A percentile compares a stretch with the other conserved stretches of the same genome.
phyloP scores from a whole-genome alignment of 2,888 invertebrate genomes.

The Tillus elongatus region DNA sequence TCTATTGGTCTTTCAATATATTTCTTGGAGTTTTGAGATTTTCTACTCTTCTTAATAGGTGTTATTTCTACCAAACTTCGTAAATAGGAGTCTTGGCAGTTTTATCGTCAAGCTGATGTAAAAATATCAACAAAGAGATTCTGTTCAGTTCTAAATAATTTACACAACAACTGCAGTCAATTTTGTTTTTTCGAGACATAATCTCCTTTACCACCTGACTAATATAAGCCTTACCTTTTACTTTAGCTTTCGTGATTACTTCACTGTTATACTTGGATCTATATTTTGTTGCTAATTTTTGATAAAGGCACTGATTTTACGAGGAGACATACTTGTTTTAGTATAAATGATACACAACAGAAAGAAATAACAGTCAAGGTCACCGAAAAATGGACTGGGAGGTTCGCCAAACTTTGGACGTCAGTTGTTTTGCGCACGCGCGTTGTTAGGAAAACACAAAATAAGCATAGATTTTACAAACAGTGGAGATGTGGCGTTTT shows the following conservation, averaged over 20 bases:
- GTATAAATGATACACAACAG: constrained; percentile 1
- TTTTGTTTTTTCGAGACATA: not conserved
- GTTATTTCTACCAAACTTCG: constrained; percentile 2
- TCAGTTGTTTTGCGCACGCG: too few relatives aligned
- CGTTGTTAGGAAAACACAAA: too few relatives aligned
- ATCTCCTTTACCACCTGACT: constrained; percentile 10
- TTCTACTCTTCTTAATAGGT: constrained; percentile 1
- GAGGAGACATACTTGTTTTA: too few relatives aligned
- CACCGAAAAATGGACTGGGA: not conserved
- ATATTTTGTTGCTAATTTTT: too few relatives aligned
- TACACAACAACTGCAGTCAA: constrained; percentile 14
- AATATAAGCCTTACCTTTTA: constrained; percentile 14
- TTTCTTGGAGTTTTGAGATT: not conserved
- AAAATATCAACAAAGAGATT: constrained; percentile 14
- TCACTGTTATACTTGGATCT: constrained; percentile 11
- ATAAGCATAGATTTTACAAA: too few relatives aligned
- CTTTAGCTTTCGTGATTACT: constrained; percentile 11
- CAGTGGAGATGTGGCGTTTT: not conserved
- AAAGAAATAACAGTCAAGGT: not conserved
- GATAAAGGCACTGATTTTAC: too few relatives aligned
- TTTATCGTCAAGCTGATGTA: constrained; percentile 3
- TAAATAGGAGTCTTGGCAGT: constrained; percentile 2
- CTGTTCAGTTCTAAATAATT: constrained; percentile 15
- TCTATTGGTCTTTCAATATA: not conserved
- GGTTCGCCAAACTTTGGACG: too few relatives aligned